These are phyloP conservation scores for Lepus townsendii DNA, from an alignment of 2,797 vertebrate species.

Conservation along the genomic window DNA sequence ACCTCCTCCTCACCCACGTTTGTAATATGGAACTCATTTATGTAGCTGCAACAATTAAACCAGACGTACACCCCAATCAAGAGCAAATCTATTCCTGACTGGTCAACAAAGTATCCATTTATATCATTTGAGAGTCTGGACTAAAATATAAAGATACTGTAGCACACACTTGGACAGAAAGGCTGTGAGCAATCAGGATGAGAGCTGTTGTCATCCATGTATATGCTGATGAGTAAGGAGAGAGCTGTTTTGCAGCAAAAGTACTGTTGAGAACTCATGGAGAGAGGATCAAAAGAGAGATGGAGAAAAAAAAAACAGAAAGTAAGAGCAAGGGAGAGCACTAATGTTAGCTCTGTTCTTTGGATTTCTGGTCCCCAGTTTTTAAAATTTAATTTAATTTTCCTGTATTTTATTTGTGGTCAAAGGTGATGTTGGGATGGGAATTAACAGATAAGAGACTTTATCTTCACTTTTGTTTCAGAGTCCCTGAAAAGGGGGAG, in stretches of 20 bases:
- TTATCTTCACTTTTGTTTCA: slow-evolving; percentile 49
- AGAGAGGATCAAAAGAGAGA: not conserved
- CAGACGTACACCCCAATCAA: not conserved
- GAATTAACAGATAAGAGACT: slow-evolving; percentile 33
- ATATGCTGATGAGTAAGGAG: not conserved
- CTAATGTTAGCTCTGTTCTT: slow-evolving; percentile 29
- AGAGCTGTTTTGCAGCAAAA: slow-evolving; percentile 17
- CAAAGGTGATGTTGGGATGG: not conserved
- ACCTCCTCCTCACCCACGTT: not conserved
- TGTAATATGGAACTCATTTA: slow-evolving; percentile 28
- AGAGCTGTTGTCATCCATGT: not conserved
- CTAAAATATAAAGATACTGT: slow-evolving; percentile 42
- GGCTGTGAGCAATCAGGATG: not conserved
- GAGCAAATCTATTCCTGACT: slow-evolving; percentile 29
- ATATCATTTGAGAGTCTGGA: slow-evolving; percentile 43
- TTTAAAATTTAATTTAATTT: slow-evolving; percentile 46
- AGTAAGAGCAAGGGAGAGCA: not conserved
- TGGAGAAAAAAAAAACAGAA: not conserved
- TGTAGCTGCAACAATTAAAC: slow-evolving; percentile 9
- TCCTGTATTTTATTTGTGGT: slow-evolving; percentile 35
- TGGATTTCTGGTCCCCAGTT: slow-evolving; percentile 15
- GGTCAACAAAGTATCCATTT: slow-evolving; percentile 19
- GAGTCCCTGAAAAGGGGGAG: not conserved
- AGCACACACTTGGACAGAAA: slow-evolving; percentile 31
- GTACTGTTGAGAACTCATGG: slow-evolving; percentile 41